phyloP scores from a whole-genome alignment of 2,888 invertebrate genomes.

The Epistrophella euchroma region DNA sequence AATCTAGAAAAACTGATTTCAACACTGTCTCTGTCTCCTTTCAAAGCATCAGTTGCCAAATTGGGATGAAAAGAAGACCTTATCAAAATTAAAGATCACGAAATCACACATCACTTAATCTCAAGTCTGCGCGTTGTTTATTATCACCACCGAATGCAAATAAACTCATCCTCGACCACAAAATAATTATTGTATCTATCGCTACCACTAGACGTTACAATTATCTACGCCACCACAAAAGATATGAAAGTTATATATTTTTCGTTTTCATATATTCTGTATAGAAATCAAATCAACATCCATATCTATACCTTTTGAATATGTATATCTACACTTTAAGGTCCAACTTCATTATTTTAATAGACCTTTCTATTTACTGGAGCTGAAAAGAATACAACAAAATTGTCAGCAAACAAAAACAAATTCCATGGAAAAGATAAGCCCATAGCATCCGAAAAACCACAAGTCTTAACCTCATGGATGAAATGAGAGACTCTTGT shows the following conservation, averaged over 20 bases:
- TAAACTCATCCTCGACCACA: neutral
- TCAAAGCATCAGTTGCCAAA: neutral
- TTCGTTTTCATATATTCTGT: neutral
- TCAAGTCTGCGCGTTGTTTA: neutral
- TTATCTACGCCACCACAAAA: neutral
- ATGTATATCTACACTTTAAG: neutral
- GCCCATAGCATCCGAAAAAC: constrained; percentile 36
- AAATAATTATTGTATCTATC: constrained; percentile 4
- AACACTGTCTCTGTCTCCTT: neutral
- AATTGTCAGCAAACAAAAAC: constrained; percentile 13
- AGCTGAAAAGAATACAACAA: constrained; percentile 16
- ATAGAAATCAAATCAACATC: neutral
- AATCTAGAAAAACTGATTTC: neutral
- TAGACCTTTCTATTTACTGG: constrained; percentile 19
- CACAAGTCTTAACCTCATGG: constrained; percentile 41
- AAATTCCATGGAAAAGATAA: constrained; percentile 19
- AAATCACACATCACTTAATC: constrained; percentile 20
- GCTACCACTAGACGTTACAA: neutral
- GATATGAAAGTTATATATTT: neutral
- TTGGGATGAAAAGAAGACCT: neutral
- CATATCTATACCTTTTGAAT: neutral
- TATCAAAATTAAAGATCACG: neutral
- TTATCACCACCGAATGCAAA: constrained; percentile 2
- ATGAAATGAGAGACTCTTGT: constrained; percentile 45
- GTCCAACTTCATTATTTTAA: constrained; percentile 15